Conservation (phyloP, 2,113 vertebrate genomes). For the Zosterops lateralis region DNA sequence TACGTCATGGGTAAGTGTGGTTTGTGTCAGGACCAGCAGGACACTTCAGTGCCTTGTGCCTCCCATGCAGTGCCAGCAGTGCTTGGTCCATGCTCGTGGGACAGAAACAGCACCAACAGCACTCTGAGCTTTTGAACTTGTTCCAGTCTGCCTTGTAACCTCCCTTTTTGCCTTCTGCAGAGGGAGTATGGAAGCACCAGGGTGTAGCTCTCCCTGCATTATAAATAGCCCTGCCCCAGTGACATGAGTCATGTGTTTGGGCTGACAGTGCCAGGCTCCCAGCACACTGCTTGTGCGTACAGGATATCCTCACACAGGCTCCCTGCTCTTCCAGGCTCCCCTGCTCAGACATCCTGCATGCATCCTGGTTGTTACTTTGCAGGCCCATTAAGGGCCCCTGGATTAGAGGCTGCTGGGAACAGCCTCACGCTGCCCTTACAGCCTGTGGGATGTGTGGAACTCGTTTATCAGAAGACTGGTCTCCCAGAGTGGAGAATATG, state of each 20-base stretch:
- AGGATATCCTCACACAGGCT: slow-evolving; percentile 61
- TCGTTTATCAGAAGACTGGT: background rate
- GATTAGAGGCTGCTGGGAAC: slow-evolving; percentile 29
- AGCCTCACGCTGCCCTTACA: background rate
- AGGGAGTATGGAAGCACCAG: background rate
- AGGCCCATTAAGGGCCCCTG: background rate
- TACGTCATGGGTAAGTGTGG: background rate
- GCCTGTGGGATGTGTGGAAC: background rate
- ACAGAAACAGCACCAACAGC: background rate
- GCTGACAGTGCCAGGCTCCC: background rate
- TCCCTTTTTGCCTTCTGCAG: background rate
- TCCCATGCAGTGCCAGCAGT: background rate
- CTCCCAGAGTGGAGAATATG: background rate
- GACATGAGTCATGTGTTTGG: slow-evolving; percentile 62
- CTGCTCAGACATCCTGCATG: slow-evolving; percentile 58
- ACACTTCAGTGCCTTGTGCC: background rate
- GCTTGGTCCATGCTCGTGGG: background rate
- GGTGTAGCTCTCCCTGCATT: background rate
- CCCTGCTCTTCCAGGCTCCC: slow-evolving; percentile 32
- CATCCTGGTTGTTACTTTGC: slow-evolving; percentile 49
- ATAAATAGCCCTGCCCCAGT: slow-evolving; percentile 26
- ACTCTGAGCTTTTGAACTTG: background rate
- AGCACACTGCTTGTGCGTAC: slow-evolving; percentile 51
- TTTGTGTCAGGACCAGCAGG: background rate
- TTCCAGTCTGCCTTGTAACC: background rate